A percentile compares a stretch with the other conserved stretches of the same genome.
phyloP scores from a whole-genome alignment of 2,113 vertebrate genomes.

The Puntigrus tetrazona region DNA sequence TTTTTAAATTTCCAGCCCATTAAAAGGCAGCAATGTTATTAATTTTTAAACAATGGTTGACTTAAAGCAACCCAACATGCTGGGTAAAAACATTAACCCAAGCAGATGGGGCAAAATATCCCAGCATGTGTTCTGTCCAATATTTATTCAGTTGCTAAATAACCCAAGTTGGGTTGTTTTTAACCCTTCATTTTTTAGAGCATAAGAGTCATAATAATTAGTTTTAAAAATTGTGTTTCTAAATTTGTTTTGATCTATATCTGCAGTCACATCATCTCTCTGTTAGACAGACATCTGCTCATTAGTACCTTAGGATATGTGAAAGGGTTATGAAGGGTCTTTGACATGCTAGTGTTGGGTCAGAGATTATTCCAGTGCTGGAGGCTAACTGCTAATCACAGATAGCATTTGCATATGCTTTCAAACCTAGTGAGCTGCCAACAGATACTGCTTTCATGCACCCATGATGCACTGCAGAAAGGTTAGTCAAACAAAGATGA shows the following conservation, averaged over 20 bases:
- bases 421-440: conserved; percentile 19
- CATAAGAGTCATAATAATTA: background rate
- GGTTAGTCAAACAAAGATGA: background rate
- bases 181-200: no score
- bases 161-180: no score
- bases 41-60: no score
- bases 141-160: no score
- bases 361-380: conserved; percentile 66
- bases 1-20: no score
- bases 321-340: conserved; percentile 6
- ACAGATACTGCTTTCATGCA: background rate
- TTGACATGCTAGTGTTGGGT: conserved; percentile 60
- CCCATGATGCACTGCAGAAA: background rate
- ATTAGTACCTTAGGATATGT: conserved; percentile 17
- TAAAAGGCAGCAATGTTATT: no score
- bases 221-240: background rate
- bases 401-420: conserved; percentile 66
- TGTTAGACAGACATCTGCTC: conserved; percentile 12
- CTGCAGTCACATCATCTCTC: background rate
- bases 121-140: no score
- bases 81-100: no score
- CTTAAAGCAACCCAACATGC: no score
- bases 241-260: background rate
- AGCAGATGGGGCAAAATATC: no score
- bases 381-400: conserved; percentile 61